Conservation (phyloP, 2,113 vertebrate species). For the Bungarus multicinctus region DNA sequence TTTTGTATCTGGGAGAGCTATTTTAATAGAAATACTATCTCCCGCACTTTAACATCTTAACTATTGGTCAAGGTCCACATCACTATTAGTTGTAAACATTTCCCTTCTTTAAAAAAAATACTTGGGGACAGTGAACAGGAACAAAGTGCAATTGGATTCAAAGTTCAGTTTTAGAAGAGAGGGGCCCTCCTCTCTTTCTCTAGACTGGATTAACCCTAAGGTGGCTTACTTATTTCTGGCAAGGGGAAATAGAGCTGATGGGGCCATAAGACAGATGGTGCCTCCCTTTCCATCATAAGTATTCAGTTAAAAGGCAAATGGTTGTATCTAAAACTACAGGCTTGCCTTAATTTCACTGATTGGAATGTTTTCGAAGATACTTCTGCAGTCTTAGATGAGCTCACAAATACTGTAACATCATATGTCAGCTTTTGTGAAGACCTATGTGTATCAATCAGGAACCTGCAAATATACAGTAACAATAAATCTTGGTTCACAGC, state of each 20-base stretch:
- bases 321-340: background rate
- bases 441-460: no score
- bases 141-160: background rate
- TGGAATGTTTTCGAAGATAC: no score
- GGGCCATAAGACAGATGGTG: background rate
- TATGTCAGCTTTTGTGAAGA: no score
- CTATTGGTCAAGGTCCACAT: background rate
- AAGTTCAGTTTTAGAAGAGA: background rate
- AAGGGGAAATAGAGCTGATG: background rate
- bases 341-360: no score
- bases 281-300: background rate
- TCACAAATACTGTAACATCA: no score
- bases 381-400: no score
- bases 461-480: no score
- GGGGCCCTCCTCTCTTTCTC: background rate
- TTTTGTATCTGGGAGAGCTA: background rate
- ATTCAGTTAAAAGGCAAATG: background rate
- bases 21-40: background rate
- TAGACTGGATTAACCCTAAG: background rate
- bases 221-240: background rate
- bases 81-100: background rate
- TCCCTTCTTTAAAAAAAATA: background rate
- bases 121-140: background rate
- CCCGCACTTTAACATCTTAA: background rate
- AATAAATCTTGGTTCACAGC: no score